Evolutionary conservation across 2,888 invertebrate species (phyloP), one percentile per base, ranked within the genome.

Genomic region (Drosophila niveifrons): DNA sequence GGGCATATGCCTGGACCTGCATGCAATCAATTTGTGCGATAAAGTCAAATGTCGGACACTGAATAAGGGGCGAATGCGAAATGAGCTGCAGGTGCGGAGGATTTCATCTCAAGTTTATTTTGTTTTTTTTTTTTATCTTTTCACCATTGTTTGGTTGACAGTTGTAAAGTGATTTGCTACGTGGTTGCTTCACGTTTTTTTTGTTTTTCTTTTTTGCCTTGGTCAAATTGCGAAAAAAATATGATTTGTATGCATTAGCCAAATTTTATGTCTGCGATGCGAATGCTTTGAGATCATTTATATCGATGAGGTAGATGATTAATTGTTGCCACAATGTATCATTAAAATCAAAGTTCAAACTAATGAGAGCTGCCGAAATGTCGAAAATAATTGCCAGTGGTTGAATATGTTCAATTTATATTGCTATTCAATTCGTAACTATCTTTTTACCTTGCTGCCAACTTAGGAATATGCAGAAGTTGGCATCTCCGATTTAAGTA

Each of bases 151-250:
- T 80, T 70, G 57, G 39, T 65, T 85, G 82, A 83, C 82, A 88
- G 86, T 83, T 83, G 83, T 88, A 82, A 83, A 83, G 88, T 88
- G 82, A 83, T 83, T 88, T 88, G 88, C 72, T 82, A 78, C 82
- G 88, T 82, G 83, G 69, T 56, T 66, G 59, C 46, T 48, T 3
- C 9, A 10, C 13, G 31, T 39, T 23, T 36, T 28, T 53, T 34
- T 18, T 23, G 23, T 23, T 23, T 23, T 23, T 23, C 6, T 23
- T 23, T 23, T 23, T 23, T 23, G 23, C 6, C 23, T 23, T 53
- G 39, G 47, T 53, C 63, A 66, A 57, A 62, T 84, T 84, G 62
- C 53, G 48, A 46, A 64, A 46, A 64, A 77, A 85, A 82, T 82
- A 88, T 82, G 86, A 82, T 82, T 85, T 88, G 82, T 71, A 64